Base-by-base conservation (phyloP, 2,113 vertebrate species). In the Alosa alosa region DNA sequence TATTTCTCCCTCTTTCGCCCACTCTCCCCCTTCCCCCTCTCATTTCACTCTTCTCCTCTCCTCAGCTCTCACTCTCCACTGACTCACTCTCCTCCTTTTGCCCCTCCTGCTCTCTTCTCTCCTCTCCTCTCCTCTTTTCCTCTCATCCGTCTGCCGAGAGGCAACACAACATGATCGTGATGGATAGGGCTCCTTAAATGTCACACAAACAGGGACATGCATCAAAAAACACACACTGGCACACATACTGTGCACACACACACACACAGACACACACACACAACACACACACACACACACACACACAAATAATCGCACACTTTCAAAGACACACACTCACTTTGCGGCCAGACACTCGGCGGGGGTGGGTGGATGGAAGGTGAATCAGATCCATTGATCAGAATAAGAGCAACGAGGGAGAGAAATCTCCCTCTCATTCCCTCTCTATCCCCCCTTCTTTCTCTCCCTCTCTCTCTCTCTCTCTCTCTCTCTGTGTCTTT, bases 141-240 rank as follows among this genome's bases (percentile, higher is more conserved):
- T 44, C 39, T 46, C 44, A 85, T 78, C n/a, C 25, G 7, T 68
- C 8, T 49, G 39, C 84, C 50, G 18, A 57, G 22, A 64, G 60
- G 60, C 60, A 64, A 64, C 55, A 64, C 60, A 64, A 22, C n/a
- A 64, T 64, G 60, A 64, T 64, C 0, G 60, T 64, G 60, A 64
- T 64, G 60, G 60, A 64, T 64, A 64, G 60, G 60, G 60, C 60
- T 64, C n/a, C 60, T 64, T 64, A 64, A 64, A 64, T 22, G 60
- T 64, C 60, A 64, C 60, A 64, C 60, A 64, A 64, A 64, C 18
- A 64, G 60, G 60, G 60, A n/a, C 60, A 64, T 64, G 60, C 60
- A 64, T 64, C 60, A 64, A 64, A 64, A 64, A 64, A 64, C 22
- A 20, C 60, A 60, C 18, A 25, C 4, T 64, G 60, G 20, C 60